Evolutionary conservation across 2,113 vertebrate genomes (phyloP).

Genomic region (Gallinago undulata): DNA sequence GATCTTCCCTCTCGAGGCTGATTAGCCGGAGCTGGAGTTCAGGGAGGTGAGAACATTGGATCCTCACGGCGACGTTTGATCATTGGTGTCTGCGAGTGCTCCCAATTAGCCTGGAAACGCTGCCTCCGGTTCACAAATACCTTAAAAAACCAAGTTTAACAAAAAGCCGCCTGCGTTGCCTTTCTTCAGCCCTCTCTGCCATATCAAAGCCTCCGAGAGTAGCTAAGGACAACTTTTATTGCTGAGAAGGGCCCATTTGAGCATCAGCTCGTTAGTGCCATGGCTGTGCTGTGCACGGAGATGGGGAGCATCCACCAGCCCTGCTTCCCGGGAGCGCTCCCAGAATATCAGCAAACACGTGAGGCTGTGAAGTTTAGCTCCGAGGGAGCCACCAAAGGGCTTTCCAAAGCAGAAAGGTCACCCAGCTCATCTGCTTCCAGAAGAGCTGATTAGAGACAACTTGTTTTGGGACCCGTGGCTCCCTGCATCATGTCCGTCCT

Average conservation of each 20-base stretch:
- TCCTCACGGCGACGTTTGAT: background rate
- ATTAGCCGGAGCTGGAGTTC: background rate
- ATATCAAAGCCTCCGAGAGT: background rate
- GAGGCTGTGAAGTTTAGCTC: background rate
- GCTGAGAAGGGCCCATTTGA: background rate
- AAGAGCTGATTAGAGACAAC: background rate
- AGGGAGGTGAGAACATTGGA: background rate
- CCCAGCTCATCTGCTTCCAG: background rate
- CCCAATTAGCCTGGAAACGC: conserved; percentile 27
- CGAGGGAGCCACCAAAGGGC: background rate
- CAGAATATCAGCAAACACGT: background rate
- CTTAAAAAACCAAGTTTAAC: background rate
- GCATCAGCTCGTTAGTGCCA: accelerated
- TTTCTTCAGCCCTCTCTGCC: background rate
- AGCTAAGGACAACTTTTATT: background rate
- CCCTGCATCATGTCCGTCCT: accelerated
- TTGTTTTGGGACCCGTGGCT: accelerated
- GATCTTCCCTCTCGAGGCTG: background rate
- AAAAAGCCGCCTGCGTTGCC: background rate
- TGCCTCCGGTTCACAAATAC: background rate
- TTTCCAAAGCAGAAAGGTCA: conserved; percentile 5
- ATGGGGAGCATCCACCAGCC: background rate
- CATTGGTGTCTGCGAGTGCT: accelerated
- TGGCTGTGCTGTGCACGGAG: accelerated
- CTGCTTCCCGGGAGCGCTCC: accelerated